Conservation (phyloP, 2,113 vertebrate genomes). For the Anoura caudifer region DNA sequence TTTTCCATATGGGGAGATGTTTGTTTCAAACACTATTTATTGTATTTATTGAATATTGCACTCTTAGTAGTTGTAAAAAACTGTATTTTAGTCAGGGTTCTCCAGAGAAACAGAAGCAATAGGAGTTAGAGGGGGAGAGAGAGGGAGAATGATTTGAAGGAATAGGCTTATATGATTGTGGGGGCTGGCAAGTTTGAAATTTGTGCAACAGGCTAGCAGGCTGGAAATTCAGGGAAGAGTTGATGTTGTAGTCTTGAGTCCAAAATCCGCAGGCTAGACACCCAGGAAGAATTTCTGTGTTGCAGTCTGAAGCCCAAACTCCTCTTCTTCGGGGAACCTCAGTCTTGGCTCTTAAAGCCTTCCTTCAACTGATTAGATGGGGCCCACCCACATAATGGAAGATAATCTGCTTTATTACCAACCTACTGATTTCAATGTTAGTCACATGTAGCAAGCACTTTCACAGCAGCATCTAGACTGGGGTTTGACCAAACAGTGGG, state of each 20-base stretch:
- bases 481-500: not conserved
- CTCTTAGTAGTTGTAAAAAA: not conserved
- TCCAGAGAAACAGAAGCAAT: not conserved
- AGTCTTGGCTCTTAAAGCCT: not conserved
- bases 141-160: not conserved
- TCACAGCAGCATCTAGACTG: not conserved
- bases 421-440: not conserved
- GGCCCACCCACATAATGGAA: not conserved
- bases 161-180: not conserved
- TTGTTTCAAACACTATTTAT: not conserved
- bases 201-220: not conserved
- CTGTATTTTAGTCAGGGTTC: not conserved
- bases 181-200: not conserved
- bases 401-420: not conserved
- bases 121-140: not conserved
- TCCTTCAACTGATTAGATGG: not conserved
- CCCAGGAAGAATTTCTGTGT: not conserved
- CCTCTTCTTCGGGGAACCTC: not conserved
- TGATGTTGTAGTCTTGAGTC: not conserved
- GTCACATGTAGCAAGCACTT: not conserved
- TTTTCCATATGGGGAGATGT: conserved; percentile 33
- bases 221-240: not conserved
- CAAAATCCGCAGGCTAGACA: not conserved
- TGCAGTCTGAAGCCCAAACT: not conserved
- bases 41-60: not conserved